phyloP scores from a whole-genome alignment of 2,888 invertebrate species.

The Ectemnius lituratus region DNA sequence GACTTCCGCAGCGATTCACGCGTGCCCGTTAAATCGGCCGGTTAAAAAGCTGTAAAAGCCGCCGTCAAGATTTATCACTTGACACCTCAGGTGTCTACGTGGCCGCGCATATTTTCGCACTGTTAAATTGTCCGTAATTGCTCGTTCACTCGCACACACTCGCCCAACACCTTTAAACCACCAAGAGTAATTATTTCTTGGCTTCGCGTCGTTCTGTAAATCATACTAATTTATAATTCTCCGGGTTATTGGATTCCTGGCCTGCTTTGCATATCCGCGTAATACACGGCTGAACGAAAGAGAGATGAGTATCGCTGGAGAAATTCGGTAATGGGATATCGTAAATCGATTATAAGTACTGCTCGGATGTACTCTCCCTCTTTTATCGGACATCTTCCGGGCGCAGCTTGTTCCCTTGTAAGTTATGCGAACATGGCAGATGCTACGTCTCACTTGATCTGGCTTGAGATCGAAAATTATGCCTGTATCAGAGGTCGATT shows the following conservation, averaged over 20 bases:
- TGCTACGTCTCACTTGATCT: no score
- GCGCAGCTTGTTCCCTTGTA: background rate
- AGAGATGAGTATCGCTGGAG: background rate
- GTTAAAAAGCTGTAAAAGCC: slow-evolving; percentile 27
- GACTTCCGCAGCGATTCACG: slow-evolving; percentile 8
- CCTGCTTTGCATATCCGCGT: background rate
- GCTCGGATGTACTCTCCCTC: background rate
- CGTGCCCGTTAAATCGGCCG: slow-evolving; percentile 8
- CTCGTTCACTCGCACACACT: background rate
- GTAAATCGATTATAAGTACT: slow-evolving; percentile 2
- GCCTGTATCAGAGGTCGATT: no score
- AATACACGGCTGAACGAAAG: background rate
- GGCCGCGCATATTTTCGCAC: background rate
- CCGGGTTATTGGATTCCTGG: slow-evolving; percentile 2
- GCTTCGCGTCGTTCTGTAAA: background rate
- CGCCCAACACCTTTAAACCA: background rate
- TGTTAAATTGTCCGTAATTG: no score
- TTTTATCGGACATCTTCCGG: background rate
- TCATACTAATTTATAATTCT: slow-evolving; percentile 4
- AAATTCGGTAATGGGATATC: slow-evolving; percentile 2
- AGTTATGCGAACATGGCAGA: background rate
- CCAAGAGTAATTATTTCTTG: background rate
- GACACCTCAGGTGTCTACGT: slow-evolving; percentile 7
- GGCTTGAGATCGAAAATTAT: no score
- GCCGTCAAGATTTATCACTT: slow-evolving; percentile 2